phyloP scores from a whole-genome alignment of 2,888 invertebrate genomes.

The Diogma glabrata region DNA sequence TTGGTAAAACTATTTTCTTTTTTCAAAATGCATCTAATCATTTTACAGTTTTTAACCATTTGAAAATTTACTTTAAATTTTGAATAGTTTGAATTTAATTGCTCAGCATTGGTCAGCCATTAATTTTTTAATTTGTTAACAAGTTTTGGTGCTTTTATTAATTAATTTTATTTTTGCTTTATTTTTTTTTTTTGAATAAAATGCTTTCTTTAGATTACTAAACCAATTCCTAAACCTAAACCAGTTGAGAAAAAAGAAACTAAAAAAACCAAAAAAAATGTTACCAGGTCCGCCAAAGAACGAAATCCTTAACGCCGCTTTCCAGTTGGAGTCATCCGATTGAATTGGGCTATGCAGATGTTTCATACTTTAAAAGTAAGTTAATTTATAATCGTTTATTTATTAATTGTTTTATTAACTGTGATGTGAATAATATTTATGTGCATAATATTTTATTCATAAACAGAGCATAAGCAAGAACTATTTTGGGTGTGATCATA shows the following conservation, averaged over 20 bases:
- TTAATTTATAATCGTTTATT: slow-evolving; percentile 14
- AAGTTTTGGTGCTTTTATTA: slow-evolving; percentile 3
- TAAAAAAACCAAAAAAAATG: slow-evolving; percentile 14
- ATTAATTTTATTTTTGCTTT: slow-evolving; percentile 7
- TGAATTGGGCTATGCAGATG: slow-evolving; percentile 38
- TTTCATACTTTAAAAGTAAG: slow-evolving; percentile 45
- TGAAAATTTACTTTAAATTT: background rate
- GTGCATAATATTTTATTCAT: too few species aligned
- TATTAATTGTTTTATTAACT: too few species aligned
- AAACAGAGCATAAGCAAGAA: too few species aligned
- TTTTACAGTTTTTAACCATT: too few species aligned
- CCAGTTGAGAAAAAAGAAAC: slow-evolving; percentile 3
- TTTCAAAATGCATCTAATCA: too few species aligned
- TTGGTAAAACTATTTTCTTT: slow-evolving; percentile 41
- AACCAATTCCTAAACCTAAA: slow-evolving; percentile 4
- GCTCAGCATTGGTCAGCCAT: too few species aligned
- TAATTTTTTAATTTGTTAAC: too few species aligned
- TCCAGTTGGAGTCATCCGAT: slow-evolving; percentile 43
- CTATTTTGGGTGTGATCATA: too few species aligned
- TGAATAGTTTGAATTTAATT: too few species aligned
- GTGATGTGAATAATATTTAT: too few species aligned
- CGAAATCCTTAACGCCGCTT: slow-evolving; percentile 60
- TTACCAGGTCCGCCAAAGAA: slow-evolving; percentile 51
- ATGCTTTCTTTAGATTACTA: background rate
- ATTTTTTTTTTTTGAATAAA: too few species aligned